These are phyloP conservation scores for Syngnathus rostellatus DNA, from an alignment of 2,797 vertebrate genomes.

Conservation along the genomic window DNA sequence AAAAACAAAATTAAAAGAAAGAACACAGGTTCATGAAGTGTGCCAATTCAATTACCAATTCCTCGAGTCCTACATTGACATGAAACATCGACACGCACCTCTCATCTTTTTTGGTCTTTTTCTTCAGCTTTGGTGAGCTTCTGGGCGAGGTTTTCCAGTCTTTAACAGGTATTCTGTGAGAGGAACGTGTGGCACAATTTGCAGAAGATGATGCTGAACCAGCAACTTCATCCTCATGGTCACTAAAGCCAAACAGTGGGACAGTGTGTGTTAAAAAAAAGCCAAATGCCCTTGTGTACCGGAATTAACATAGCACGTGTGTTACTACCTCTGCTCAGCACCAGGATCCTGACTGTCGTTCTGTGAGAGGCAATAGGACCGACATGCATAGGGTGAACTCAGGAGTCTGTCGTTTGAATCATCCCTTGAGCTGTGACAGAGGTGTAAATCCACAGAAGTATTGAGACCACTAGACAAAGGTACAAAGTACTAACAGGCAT, in stretches of 20 bases:
- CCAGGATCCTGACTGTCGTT: conserved; percentile 88
- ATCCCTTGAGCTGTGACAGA: conserved; percentile 75
- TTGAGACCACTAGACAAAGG: not conserved
- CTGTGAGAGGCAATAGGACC: conserved; percentile 81
- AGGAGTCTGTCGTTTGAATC: conserved; percentile 85
- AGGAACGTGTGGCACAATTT: conserved; percentile 77
- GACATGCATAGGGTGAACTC: conserved; percentile 81
- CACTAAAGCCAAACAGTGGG: conserved; percentile 62
- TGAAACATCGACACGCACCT: conserved; percentile 62
- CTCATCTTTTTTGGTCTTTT: conserved; percentile 86
- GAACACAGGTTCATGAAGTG: not conserved
- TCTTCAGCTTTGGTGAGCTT: conserved; percentile 83
- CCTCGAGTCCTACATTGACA: not conserved
- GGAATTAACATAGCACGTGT: not conserved
- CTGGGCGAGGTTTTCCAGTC: conserved; percentile 93
- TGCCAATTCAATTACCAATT: not conserved
- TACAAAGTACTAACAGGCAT: not conserved
- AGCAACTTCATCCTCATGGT: conserved; percentile 90
- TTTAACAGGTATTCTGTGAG: conserved; percentile 82
- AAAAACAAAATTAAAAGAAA: not conserved
- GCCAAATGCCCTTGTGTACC: not conserved
- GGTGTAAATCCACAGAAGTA: not conserved
- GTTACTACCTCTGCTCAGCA: conserved; percentile 82
- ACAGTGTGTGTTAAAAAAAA: not conserved
- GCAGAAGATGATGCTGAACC: conserved; percentile 83